Conservation (phyloP, 2,113 vertebrate species). For the Morone saxatilis region DNA sequence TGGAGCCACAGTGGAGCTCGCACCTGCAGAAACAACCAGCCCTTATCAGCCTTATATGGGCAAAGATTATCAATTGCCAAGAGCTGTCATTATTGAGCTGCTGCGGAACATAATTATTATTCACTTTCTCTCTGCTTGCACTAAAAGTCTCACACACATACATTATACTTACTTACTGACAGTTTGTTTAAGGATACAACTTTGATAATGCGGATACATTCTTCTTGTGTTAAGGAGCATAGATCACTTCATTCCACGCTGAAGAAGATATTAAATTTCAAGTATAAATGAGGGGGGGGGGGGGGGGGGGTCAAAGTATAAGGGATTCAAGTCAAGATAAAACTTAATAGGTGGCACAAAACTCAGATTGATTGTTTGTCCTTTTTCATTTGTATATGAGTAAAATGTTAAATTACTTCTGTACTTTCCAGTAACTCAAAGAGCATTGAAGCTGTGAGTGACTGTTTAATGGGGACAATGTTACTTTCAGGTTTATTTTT, state of each 20-base stretch:
- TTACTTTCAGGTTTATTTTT: not conserved
- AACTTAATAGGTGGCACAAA: not conserved
- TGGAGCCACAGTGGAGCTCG: not conserved
- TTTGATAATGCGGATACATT: not conserved
- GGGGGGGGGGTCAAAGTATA: too few relatives aligned
- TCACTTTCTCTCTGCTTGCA: not conserved
- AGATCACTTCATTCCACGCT: too few relatives aligned
- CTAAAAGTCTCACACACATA: not conserved
- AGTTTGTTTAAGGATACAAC: not conserved
- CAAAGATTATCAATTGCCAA: slow-evolving; percentile 3
- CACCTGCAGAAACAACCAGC: slow-evolving; percentile 37
- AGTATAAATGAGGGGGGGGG: not conserved
- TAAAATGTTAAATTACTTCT: not conserved
- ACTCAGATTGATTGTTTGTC: not conserved
- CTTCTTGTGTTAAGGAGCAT: not conserved
- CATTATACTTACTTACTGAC: not conserved
- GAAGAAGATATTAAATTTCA: not conserved
- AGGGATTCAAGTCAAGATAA: too few relatives aligned
- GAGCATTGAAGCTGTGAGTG: not conserved
- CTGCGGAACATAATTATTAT: not conserved
- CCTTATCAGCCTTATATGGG: slow-evolving; percentile 27
- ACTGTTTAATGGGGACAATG: not conserved
- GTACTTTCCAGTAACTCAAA: not conserved
- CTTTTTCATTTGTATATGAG: not conserved
- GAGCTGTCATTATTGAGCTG: not conserved